Conservation (phyloP, 2,113 vertebrate species). For the Carassius auratus region DNA sequence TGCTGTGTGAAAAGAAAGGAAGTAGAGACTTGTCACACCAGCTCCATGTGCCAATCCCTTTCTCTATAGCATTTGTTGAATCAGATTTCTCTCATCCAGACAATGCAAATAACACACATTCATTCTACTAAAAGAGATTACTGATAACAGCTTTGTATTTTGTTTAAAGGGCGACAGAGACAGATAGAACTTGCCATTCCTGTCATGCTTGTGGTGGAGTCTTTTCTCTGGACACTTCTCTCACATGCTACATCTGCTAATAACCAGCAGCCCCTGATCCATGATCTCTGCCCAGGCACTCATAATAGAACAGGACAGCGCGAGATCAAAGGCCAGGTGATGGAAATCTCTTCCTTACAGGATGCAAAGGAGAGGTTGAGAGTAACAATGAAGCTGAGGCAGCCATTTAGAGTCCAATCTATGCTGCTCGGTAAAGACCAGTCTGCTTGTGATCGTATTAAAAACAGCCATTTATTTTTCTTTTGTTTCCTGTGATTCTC, state of each 20-base stretch:
- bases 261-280: not conserved
- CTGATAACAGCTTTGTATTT: not conserved
- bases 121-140: not conserved
- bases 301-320: slow-evolving; percentile 6
- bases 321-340: slow-evolving; percentile 4
- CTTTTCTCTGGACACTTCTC: slow-evolving; percentile 8
- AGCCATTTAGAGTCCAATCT: not conserved
- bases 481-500: not conserved
- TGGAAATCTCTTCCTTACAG: slow-evolving; percentile 7
- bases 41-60: not conserved
- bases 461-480: not conserved
- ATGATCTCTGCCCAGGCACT: slow-evolving; percentile 3
- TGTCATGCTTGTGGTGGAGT: too few relatives aligned
- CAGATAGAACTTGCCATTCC: not conserved
- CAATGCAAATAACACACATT: slow-evolving; percentile 12
- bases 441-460: not conserved
- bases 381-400: not conserved
- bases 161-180: slow-evolving; percentile 19
- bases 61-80: not conserved
- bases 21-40: not conserved
- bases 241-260: slow-evolving; percentile 26
- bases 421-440: too few relatives aligned
- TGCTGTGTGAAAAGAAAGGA: not conserved
- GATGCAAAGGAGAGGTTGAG: slow-evolving; percentile 20
- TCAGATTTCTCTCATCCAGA: not conserved